Conservation (phyloP, 2,888 invertebrate species). For the Tolmerus cingulatus region DNA sequence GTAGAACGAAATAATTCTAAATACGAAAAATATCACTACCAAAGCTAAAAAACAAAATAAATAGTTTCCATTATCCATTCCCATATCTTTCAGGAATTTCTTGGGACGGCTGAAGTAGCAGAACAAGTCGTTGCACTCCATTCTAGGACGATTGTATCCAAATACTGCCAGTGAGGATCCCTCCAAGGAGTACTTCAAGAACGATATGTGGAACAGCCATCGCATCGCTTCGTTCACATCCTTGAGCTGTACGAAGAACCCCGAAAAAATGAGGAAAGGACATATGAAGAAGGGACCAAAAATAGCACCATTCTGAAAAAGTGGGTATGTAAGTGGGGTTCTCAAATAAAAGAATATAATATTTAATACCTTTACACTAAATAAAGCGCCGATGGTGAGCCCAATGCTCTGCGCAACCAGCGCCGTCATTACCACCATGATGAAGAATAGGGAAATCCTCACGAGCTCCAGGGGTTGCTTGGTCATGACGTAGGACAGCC, state of each 20-base stretch:
- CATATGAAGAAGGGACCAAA: slow-evolving; percentile 87
- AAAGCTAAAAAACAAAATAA: slow-evolving; percentile 72
- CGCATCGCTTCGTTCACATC: slow-evolving; percentile 80
- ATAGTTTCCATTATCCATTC: slow-evolving; percentile 74
- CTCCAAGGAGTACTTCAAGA: slow-evolving; percentile 87
- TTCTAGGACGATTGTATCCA: slow-evolving; percentile 77
- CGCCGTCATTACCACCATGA: slow-evolving; percentile 78
- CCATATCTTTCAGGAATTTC: slow-evolving; percentile 78
- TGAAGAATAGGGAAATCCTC: slow-evolving; percentile 76
- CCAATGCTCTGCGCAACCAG: slow-evolving; percentile 88
- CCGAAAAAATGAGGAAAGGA: slow-evolving; percentile 90
- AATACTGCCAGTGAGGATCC: slow-evolving; percentile 83
- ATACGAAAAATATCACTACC: slow-evolving; percentile 68
- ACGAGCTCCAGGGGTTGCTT: slow-evolving; percentile 80
- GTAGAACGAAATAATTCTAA: slow-evolving; percentile 73
- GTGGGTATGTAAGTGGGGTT: neutral
- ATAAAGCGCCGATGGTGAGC: slow-evolving; percentile 81
- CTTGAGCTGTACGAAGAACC: slow-evolving; percentile 86
- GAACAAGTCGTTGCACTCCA: slow-evolving; percentile 78
- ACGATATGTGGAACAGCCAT: slow-evolving; percentile 89
- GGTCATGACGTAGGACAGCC: slow-evolving; percentile 86
- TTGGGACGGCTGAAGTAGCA: slow-evolving; percentile 77
- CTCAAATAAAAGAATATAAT: neutral
- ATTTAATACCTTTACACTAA: slow-evolving; percentile 75
- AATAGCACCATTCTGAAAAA: slow-evolving; percentile 83